Evolutionary conservation across 2,888 invertebrate genomes (phyloP).

Genomic region (Uloborus plumipes): DNA sequence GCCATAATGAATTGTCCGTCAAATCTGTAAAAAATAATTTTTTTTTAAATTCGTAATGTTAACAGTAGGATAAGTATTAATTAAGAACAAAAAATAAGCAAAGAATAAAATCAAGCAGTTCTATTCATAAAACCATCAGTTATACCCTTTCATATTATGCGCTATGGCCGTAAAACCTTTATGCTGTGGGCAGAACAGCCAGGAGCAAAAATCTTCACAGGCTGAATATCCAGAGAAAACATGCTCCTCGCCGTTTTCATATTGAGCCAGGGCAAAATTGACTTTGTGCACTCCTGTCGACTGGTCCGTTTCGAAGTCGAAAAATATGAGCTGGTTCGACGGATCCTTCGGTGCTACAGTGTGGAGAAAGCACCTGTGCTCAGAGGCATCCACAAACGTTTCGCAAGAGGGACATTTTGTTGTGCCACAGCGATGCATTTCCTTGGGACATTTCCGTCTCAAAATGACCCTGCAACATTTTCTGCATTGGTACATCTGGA

Average conservation of each 20-base stretch:
- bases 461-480: neutral
- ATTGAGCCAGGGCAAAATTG: constrained; percentile 20
- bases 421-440: constrained; percentile 6
- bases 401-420: constrained; percentile 1
- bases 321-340: neutral
- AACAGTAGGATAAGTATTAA: neutral
- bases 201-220: neutral
- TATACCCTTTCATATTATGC: constrained; percentile 20
- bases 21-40: neutral
- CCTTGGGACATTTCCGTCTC: neutral
- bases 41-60: neutral
- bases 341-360: neutral
- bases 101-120: too few relatives aligned
- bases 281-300: neutral
- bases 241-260: neutral
- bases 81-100: neutral
- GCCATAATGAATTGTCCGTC: constrained; percentile 13
- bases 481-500: constrained; percentile 14
- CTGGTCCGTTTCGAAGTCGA: constrained; percentile 13
- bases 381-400: neutral
- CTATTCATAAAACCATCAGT: neutral
- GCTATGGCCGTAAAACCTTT: constrained; percentile 11
- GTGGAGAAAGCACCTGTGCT: neutral
- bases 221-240: constrained; percentile 1
- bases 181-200: neutral